phyloP scores from a whole-genome alignment of 2,888 invertebrate species.

The Cephus pulcher region DNA sequence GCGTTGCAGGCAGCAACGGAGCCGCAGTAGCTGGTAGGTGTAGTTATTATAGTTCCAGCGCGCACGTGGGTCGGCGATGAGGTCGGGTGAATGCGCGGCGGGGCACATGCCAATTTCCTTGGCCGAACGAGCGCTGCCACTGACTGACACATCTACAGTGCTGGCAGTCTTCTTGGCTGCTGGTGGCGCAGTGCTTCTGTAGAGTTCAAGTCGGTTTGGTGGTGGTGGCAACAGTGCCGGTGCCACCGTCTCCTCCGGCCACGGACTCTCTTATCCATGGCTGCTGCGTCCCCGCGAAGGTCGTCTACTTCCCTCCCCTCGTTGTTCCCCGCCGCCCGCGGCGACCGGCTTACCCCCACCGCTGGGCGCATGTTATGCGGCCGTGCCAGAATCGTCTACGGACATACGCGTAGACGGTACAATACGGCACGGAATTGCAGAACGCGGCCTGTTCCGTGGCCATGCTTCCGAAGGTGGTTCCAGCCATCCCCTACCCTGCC shows the following conservation, averaged over 20 bases:
- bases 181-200: neutral
- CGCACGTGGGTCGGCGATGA: neutral
- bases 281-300: conserved; percentile 54
- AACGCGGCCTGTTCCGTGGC: neutral
- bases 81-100: neutral
- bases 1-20: no score
- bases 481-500: neutral
- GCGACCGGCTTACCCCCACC: neutral
- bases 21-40: neutral
- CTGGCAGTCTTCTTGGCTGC: neutral
- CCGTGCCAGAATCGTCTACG: neutral
- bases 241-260: neutral
- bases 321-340: conserved; percentile 27
- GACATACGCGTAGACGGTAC: neutral
- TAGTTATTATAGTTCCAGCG: neutral
- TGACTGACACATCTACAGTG: neutral
- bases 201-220: neutral
- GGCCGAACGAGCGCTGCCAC: neutral
- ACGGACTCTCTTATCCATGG: neutral
- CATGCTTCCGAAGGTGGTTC: conserved; percentile 3
- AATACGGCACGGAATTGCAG: neutral
- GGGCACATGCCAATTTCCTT: no score
- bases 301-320: conserved; percentile 46
- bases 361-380: neutral
- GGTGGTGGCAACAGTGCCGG: no score